Base-by-base conservation (phyloP, 2,888 invertebrate species). In the Reticulitermes lucifugus region DNA sequence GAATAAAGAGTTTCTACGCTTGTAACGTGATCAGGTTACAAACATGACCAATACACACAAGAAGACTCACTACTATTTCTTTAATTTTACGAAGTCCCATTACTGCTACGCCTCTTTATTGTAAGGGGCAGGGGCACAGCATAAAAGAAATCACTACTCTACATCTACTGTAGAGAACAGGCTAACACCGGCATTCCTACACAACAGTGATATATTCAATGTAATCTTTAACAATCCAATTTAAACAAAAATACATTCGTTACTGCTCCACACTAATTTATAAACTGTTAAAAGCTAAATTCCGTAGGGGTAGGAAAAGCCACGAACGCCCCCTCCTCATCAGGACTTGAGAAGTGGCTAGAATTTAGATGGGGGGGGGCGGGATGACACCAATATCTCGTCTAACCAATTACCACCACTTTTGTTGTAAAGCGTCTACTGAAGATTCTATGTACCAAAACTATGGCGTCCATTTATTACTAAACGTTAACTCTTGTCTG, bases 381-480 rank as follows among this genome's bases (percentile, higher is more conserved):
- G 7, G 71, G 35, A 14, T 71, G 71, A 71, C 71, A 71, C 35
- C 71, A 25, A 41, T 73, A 73, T 41, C 9, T 73, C 41, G 73
- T 21, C 35, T 21, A 73, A 73, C 29, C 73, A 73, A 73, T 73
- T 73, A 73, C 73, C 73, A 73, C 6, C 73, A 41, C 73, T 73
- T 71, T 35, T 71, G 29, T 71, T 71, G 71, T 71, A 29, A 29
- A 35, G 46, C 71, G 7, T n/a, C 73, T 41, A 41, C 73, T 73
- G 41, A 21, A 41, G 73, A n/a, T 14, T 65, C 25, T 35, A 73
- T 41, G 41, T 73, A 41, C 73, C 35, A 35, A 73, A 35, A 73
- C 73, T 73, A 41, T 41, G 41, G 73, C 73, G 14, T 73, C 73
- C 29, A 73, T 73, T 73, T 73, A 73, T 73, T 41, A 73, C 73